phyloP scores from a whole-genome alignment of 1,140 invertebrate species.

The Antheraea pernyi region DNA sequence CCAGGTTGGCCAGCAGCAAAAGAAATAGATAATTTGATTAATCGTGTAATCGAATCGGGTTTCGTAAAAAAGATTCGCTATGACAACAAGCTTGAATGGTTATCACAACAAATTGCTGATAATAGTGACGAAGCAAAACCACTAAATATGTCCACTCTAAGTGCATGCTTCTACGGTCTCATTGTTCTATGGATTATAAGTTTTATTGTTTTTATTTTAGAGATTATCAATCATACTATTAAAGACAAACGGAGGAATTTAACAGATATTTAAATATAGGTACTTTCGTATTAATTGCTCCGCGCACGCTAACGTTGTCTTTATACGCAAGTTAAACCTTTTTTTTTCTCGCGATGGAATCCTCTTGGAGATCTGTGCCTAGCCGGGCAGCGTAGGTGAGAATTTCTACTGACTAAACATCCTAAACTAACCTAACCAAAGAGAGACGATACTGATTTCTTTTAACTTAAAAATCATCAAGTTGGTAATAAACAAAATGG shows the following conservation, averaged over 20 bases:
- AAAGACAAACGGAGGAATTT: neutral
- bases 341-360: too few species aligned
- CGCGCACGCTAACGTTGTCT: too few species aligned
- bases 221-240: slow-evolving; percentile 33
- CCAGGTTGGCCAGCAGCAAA: slow-evolving; percentile 45
- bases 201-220: slow-evolving; percentile 35
- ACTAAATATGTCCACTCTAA: slow-evolving; percentile 30
- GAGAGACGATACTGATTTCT: too few species aligned
- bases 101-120: slow-evolving; percentile 1
- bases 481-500: too few species aligned
- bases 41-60: slow-evolving; percentile 33
- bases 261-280: too few species aligned
- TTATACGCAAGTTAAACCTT: too few species aligned
- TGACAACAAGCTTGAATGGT: slow-evolving; percentile 15
- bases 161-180: slow-evolving; percentile 47
- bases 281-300: too few species aligned
- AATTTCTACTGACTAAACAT: too few species aligned
- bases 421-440: too few species aligned
- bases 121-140: slow-evolving; percentile 13
- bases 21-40: slow-evolving; percentile 31
- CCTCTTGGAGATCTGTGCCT: too few species aligned
- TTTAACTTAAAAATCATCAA: too few species aligned
- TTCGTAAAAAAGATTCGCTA: slow-evolving; percentile 30
- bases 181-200: slow-evolving; percentile 32
- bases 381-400: too few species aligned